These are phyloP conservation scores for Lysandra coridon DNA, from an alignment of 2,888 invertebrate species.

Conservation along the genomic window DNA sequence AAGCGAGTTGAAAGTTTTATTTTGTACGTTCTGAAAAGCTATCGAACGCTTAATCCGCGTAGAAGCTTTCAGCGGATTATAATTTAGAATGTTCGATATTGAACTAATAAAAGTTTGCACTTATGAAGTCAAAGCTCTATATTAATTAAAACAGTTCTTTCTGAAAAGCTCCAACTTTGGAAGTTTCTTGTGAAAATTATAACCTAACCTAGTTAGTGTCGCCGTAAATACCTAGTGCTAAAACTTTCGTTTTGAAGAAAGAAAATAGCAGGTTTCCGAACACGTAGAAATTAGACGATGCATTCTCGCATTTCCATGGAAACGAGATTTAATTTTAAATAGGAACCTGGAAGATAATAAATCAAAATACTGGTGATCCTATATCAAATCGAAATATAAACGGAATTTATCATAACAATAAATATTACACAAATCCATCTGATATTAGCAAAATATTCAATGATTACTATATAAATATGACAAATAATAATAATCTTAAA, in stretches of 20 bases:
- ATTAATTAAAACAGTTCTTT: slow-evolving; percentile 25
- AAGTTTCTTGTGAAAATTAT: slow-evolving; percentile 8
- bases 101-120: slow-evolving; percentile 30
- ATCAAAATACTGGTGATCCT: no score
- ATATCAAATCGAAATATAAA: no score
- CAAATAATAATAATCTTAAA: no score
- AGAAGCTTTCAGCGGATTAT: slow-evolving; percentile 26
- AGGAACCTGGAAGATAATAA: no score
- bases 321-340: no score
- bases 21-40: slow-evolving; percentile 19
- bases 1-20: slow-evolving; percentile 5
- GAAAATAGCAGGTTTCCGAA: no score
- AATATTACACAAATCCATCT: no score
- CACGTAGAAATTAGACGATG: no score
- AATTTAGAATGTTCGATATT: slow-evolving; percentile 28
- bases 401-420: no score
- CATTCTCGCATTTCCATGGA: no score
- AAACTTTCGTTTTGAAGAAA: neutral
- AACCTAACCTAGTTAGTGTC: slow-evolving; percentile 8
- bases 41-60: neutral
- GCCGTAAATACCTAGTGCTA: neutral
- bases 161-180: slow-evolving; percentile 1
- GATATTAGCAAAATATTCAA: no score
- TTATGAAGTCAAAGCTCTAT: slow-evolving; percentile 24
- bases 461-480: no score